phyloP scores from a whole-genome alignment of 2,113 vertebrate genomes.

The Centropus unirufus region DNA sequence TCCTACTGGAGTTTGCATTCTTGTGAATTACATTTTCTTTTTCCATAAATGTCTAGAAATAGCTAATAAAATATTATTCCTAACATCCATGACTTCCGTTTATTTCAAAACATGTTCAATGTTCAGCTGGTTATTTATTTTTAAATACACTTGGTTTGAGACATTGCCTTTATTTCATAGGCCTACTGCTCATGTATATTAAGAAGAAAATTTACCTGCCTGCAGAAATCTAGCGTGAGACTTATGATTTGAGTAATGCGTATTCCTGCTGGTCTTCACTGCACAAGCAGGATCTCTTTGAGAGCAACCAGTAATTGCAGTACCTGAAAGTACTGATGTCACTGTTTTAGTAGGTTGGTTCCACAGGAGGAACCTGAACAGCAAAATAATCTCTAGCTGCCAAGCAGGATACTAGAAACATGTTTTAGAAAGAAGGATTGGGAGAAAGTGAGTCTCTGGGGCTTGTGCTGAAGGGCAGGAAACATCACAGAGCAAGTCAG shows the following conservation, averaged over 20 bases:
- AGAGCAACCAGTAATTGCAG: neutral
- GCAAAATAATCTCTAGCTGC: neutral
- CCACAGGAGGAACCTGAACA: neutral
- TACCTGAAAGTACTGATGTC: neutral
- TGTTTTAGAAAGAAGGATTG: neutral
- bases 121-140: neutral
- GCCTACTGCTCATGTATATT: neutral
- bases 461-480: neutral
- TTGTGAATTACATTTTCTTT: neutral
- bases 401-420: neutral
- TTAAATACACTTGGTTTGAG: neutral
- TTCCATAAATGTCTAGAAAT: neutral
- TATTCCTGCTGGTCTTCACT: neutral
- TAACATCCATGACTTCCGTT: neutral
- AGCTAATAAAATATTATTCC: neutral
- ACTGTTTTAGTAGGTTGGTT: neutral
- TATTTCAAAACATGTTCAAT: neutral
- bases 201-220: neutral
- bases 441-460: neutral
- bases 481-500: neutral
- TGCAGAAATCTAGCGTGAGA: neutral
- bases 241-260: neutral
- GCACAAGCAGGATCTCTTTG: neutral
- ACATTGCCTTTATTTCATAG: neutral
- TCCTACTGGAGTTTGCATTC: neutral